A percentile compares a stretch with the other conserved stretches of the same genome.
phyloP scores from a whole-genome alignment of 1,140 invertebrate genomes.

The Centruroides vittatus region DNA sequence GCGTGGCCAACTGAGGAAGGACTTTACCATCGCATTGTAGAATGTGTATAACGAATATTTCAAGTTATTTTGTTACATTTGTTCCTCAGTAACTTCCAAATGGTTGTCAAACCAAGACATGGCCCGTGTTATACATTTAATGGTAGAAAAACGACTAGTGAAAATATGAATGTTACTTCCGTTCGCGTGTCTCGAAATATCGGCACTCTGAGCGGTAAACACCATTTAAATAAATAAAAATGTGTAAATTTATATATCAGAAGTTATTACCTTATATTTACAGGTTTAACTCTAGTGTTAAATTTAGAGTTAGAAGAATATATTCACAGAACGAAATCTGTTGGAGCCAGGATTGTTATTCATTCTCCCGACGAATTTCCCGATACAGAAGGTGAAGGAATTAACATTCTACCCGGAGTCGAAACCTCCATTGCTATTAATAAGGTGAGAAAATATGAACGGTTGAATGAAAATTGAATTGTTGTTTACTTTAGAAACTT shows the following conservation, averaged over 20 bases:
- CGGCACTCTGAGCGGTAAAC: not conserved
- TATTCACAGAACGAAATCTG: not conserved
- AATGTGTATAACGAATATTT: too few species aligned
- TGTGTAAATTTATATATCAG: too few species aligned
- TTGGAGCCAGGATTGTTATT: not conserved
- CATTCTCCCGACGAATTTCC: not conserved
- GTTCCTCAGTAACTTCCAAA: too few species aligned
- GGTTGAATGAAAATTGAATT: not conserved
- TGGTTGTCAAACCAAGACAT: too few species aligned
- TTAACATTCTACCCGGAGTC: not conserved
- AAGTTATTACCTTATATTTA: not conserved
- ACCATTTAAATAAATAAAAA: too few species aligned
- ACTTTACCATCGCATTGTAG: too few species aligned
- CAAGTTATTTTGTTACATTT: too few species aligned
- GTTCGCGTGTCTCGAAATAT: not conserved
- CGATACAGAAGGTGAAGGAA: conserved; percentile 1
- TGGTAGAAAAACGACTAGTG: not conserved
- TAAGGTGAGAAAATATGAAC: not conserved
- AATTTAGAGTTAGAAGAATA: not conserved
- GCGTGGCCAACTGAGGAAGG: too few species aligned
- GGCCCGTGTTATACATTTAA: too few species aligned
- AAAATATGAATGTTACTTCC: not conserved
- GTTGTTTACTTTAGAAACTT: not conserved
- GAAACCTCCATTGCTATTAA: not conserved
- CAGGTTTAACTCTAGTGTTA: conserved; percentile 5